phyloP scores from a whole-genome alignment of 1,140 invertebrate species.

The Anthonomus grandis region DNA sequence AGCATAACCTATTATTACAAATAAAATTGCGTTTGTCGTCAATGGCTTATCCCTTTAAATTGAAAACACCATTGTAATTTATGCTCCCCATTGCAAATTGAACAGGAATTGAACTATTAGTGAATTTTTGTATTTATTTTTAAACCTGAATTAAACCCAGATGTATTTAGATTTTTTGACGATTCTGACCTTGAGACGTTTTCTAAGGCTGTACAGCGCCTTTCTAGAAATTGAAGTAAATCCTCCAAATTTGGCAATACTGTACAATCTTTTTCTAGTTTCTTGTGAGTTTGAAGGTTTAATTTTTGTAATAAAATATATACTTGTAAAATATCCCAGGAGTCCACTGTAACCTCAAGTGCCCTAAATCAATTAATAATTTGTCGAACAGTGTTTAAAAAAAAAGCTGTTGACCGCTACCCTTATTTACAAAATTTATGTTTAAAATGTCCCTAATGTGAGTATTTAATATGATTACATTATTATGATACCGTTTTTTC shows the following conservation, averaged over 20 bases:
- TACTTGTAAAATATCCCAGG: conserved; percentile 12
- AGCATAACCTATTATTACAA: background rate
- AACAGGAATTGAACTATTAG: too few relatives aligned
- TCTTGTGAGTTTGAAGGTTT: conserved; percentile 14
- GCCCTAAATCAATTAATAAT: conserved; percentile 7
- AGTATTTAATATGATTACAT: background rate
- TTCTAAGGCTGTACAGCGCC: background rate
- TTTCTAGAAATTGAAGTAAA: conserved; percentile 4
- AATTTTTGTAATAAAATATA: conserved; percentile 16
- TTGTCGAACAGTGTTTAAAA: conserved; percentile 1
- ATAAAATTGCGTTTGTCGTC: background rate
- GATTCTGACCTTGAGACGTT: background rate
- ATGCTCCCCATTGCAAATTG: too few relatives aligned
- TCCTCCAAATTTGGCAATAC: background rate
- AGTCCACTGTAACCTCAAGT: conserved; percentile 4
- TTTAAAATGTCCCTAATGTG: conserved; percentile 15
- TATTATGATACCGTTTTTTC: conserved; percentile 6
- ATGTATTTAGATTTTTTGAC: too few relatives aligned
- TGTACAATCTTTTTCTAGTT: conserved; percentile 8
- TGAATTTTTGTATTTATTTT: background rate
- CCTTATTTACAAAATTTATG: conserved; percentile 1
- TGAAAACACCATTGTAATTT: background rate
- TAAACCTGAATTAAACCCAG: background rate
- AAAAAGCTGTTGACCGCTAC: conserved; percentile 17
- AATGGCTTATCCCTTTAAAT: background rate